These are phyloP conservation scores for Marisa cornuarietis DNA, from an alignment of 1,140 invertebrate species.

Conservation along the genomic window DNA sequence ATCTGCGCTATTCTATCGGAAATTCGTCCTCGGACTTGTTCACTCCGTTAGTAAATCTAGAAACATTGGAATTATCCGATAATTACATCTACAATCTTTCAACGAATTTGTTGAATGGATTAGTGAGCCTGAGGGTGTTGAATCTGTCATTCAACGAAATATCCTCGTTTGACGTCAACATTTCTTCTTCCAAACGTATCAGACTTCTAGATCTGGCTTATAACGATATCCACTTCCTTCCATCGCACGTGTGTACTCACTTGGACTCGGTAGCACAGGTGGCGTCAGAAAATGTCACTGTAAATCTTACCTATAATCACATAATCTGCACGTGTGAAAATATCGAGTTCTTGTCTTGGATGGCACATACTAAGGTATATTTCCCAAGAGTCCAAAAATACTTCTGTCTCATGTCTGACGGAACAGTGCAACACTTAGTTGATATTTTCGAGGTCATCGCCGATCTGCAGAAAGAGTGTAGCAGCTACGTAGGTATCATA, in stretches of 20 bases:
- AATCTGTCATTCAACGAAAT: constrained; percentile 30
- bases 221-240: constrained; percentile 24
- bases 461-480: constrained; percentile 27
- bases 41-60: constrained; percentile 15
- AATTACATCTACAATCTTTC: constrained; percentile 31
- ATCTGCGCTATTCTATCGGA: constrained; percentile 17
- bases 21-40: constrained; percentile 6
- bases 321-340: constrained; percentile 40
- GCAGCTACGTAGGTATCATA: constrained; percentile 15
- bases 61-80: constrained; percentile 30
- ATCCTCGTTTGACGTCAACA: constrained; percentile 16
- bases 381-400: constrained; percentile 15
- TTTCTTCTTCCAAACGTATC: constrained; percentile 4
- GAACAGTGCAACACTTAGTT: background rate
- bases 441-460: constrained; percentile 18
- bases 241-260: background rate
- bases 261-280: background rate
- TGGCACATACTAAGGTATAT: constrained; percentile 7
- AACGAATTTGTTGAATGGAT: constrained; percentile 11
- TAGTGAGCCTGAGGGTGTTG: constrained; percentile 19
- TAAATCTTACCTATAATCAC: constrained; percentile 26
- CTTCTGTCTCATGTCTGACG: constrained; percentile 27
- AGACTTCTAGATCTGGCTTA: constrained; percentile 16
- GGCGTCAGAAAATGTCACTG: background rate
- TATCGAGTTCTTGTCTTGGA: constrained; percentile 36